Percentiles rank a stretch among this genome's conserved stretches.
These are phyloP conservation scores for Drosophila rellima DNA, from an alignment of 2,888 invertebrate species.

Conservation along the genomic window DNA sequence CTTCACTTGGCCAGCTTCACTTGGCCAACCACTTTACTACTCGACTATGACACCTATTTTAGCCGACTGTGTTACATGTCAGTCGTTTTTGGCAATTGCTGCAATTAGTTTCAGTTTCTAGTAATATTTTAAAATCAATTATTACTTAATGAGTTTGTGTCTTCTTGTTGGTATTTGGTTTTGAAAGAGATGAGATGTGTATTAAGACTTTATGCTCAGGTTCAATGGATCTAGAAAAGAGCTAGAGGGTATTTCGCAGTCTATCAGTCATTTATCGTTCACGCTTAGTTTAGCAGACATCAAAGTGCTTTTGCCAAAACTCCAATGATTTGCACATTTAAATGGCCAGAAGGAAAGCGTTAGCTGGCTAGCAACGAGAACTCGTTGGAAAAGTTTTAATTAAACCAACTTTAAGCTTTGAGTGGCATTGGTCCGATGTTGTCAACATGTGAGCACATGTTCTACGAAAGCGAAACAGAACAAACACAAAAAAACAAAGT, in stretches of 20 bases:
- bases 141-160: neutral
- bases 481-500: neutral
- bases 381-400: constrained; percentile 62
- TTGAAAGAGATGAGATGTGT: neutral
- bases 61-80: constrained; percentile 39
- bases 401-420: constrained; percentile 77
- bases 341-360: constrained; percentile 21
- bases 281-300: constrained; percentile 20
- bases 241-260: neutral
- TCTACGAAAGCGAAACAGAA: constrained; percentile 7
- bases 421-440: constrained; percentile 49
- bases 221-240: too few species aligned
- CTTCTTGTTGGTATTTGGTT: neutral
- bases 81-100: constrained; percentile 48
- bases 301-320: constrained; percentile 16
- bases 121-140: neutral
- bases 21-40: neutral
- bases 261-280: too few species aligned
- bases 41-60: constrained; percentile 2
- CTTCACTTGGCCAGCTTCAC: neutral
- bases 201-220: too few species aligned
- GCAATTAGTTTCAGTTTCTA: constrained; percentile 58
- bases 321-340: constrained; percentile 24
- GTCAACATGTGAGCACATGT: constrained; percentile 52
- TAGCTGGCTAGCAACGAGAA: constrained; percentile 13